Conservation (phyloP, 2,888 invertebrate genomes). For the Phlogophora meticulosa region DNA sequence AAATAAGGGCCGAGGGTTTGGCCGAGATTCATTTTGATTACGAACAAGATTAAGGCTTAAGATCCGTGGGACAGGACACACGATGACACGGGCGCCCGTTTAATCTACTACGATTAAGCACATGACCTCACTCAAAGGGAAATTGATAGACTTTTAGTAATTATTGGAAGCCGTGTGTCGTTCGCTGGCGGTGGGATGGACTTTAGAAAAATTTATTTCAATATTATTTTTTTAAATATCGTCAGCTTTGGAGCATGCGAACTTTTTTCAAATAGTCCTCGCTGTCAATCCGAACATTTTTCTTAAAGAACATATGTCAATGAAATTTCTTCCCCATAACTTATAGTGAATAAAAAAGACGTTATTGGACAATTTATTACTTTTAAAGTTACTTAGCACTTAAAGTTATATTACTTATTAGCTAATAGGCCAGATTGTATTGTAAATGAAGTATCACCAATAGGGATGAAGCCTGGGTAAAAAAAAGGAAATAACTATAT, state of each 20-base stretch:
- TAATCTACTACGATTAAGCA: slow-evolving; percentile 75
- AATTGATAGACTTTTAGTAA: slow-evolving; percentile 68
- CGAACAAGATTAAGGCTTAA: slow-evolving; percentile 81
- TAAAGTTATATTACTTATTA: no score
- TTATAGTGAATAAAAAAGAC: no score
- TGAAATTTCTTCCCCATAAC: no score
- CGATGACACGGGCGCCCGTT: slow-evolving; percentile 71
- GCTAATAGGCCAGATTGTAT: no score
- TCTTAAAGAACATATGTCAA: no score
- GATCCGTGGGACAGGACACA: slow-evolving; percentile 76
- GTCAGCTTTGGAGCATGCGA: not conserved
- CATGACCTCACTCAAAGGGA: slow-evolving; percentile 69
- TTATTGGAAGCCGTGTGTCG: slow-evolving; percentile 51
- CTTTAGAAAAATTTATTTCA: slow-evolving; percentile 1
- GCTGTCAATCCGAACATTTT: not conserved
- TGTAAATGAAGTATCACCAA: no score
- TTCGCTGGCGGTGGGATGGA: slow-evolving; percentile 17
- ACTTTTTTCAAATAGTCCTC: not conserved
- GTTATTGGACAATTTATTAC: no score
- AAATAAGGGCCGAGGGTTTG: slow-evolving; percentile 68
- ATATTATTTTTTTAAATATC: slow-evolving; percentile 8
- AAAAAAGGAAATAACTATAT: no score
- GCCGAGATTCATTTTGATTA: slow-evolving; percentile 86
- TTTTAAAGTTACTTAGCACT: no score
- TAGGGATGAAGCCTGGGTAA: no score